These are phyloP conservation scores for Heloderma charlesbogerti DNA, from an alignment of 2,113 vertebrate genomes.

Conservation along the genomic window DNA sequence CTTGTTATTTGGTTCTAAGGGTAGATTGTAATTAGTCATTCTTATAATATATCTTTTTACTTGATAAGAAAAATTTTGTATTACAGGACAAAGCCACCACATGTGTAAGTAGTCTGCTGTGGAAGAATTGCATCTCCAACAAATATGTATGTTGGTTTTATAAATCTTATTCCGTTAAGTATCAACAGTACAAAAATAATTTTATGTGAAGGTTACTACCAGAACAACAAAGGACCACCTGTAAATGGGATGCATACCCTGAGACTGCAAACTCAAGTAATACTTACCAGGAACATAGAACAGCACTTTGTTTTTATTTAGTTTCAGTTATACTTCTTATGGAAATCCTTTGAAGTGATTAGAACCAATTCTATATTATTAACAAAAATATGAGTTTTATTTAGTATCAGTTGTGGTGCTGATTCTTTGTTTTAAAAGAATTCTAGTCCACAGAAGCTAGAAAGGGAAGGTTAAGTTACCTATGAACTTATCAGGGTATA, in stretches of 20 bases:
- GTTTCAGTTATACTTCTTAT: not conserved
- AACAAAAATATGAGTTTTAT: not conserved
- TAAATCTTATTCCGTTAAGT: not conserved
- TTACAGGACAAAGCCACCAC: not conserved
- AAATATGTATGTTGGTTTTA: slow-evolving; percentile 2
- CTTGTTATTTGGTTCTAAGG: not conserved
- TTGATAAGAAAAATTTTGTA: not conserved
- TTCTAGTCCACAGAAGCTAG: not conserved
- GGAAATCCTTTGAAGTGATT: not conserved
- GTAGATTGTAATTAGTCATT: not conserved
- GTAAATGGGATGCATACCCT: not conserved
- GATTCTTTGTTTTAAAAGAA: not conserved
- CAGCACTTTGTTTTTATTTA: not conserved
- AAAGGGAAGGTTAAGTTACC: not conserved
- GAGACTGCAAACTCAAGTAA: not conserved
- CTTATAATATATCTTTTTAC: not conserved
- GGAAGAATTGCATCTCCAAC: not conserved
- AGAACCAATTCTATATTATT: not conserved
- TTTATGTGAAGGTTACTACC: not conserved
- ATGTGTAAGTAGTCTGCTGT: not conserved
- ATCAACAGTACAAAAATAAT: not conserved
- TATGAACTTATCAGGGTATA: too few species aligned
- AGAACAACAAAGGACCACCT: not conserved
- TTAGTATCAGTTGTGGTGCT: not conserved
- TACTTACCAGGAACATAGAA: not conserved